Conservation (phyloP, 2,797 vertebrate genomes). For the Manis crassicaudata region DNA sequence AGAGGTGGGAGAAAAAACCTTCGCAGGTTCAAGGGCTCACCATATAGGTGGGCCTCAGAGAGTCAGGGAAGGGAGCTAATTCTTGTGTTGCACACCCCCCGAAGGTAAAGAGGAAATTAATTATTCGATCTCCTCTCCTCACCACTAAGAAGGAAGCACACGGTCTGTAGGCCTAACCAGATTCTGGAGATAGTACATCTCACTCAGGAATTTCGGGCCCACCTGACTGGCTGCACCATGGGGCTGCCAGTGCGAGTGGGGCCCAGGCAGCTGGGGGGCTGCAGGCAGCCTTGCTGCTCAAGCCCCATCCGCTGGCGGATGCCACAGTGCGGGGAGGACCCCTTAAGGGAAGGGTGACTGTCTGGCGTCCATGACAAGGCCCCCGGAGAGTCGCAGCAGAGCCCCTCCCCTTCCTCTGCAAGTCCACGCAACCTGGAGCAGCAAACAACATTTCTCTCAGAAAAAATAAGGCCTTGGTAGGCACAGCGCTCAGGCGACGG, state of each 20-base stretch:
- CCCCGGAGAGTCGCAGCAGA: neutral
- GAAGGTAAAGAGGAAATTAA: neutral
- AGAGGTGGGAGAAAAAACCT: neutral
- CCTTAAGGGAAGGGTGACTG: neutral
- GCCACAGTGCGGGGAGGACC: too few species aligned
- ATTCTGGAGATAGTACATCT: neutral
- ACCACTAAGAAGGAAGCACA: neutral
- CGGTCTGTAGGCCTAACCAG: neutral
- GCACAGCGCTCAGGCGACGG: neutral
- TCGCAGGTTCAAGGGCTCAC: neutral
- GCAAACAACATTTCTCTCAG: neutral
- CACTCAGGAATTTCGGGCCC: neutral
- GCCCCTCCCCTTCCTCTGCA: neutral
- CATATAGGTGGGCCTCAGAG: too few species aligned
- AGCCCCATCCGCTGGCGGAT: neutral
- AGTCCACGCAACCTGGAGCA: neutral
- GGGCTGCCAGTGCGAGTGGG: neutral
- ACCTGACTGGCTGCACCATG: neutral
- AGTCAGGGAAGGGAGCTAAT: neutral
- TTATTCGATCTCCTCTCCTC: neutral
- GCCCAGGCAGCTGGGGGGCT: too few species aligned
- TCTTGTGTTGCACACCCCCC: neutral
- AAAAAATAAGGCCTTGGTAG: neutral
- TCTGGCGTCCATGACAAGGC: neutral
- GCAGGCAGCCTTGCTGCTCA: neutral